A percentile compares a stretch with the other conserved stretches of the same genome.
These are phyloP conservation scores for Caenorhabditis angaria DNA, from an alignment of 2,888 invertebrate genomes.

Conservation along the genomic window DNA sequence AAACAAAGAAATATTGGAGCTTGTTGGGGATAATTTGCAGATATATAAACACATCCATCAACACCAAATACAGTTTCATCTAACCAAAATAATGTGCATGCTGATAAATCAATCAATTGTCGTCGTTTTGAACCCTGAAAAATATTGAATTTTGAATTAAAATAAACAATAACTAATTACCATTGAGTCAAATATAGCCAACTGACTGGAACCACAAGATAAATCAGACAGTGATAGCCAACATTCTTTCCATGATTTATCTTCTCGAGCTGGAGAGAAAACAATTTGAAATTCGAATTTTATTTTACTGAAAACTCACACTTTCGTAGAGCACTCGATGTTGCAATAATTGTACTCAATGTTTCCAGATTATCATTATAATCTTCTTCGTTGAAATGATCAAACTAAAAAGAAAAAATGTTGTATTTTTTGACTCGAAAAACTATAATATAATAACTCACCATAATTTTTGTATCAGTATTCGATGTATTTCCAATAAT, in stretches of 20 bases:
- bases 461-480: neutral
- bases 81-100: conserved; percentile 45
- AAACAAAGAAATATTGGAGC: conserved; percentile 34
- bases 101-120: conserved; percentile 31
- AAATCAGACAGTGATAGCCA: conserved; percentile 30
- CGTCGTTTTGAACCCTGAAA: conserved; percentile 31
- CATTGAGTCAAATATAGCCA: conserved; percentile 26
- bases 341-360: conserved; percentile 29
- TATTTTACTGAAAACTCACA: conserved; percentile 16
- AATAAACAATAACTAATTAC: too few species aligned
- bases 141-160: too few species aligned
- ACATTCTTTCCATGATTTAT: conserved; percentile 52
- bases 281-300: neutral
- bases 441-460: conserved; percentile 14
- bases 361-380: conserved; percentile 20
- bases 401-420: conserved; percentile 2
- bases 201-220: conserved; percentile 24
- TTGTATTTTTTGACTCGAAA: conserved; percentile 13
- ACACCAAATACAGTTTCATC: conserved; percentile 50
- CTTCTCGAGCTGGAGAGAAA: conserved; percentile 46
- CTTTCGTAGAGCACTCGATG: conserved; percentile 33
- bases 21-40: conserved; percentile 25
- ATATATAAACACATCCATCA: conserved; percentile 48
- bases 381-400: conserved; percentile 7
- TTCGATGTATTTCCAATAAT: neutral